phyloP scores from a whole-genome alignment of 2,797 vertebrate species.

The Lepidocolaptes lacrymiger region DNA sequence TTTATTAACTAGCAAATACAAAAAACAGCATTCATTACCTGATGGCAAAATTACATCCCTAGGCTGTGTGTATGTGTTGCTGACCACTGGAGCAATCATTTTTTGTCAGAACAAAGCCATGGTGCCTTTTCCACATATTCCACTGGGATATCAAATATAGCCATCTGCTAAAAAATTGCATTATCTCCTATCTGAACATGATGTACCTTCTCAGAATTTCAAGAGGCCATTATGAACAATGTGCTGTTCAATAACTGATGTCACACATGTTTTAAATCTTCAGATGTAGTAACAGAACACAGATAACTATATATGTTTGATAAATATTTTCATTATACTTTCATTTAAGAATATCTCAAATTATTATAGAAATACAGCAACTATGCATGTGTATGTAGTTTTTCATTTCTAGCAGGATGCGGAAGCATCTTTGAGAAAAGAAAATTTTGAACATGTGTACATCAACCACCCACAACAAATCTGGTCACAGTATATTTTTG shows the following conservation, averaged over 20 bases:
- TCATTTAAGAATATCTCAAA: neutral
- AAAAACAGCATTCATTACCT: neutral
- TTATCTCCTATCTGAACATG: neutral
- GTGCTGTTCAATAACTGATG: neutral
- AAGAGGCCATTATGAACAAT: neutral
- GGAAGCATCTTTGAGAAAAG: neutral
- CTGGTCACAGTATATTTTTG: neutral
- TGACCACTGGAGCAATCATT: neutral
- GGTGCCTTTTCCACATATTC: neutral
- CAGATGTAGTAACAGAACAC: neutral
- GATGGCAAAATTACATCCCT: neutral
- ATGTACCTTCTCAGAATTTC: neutral
- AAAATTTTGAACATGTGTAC: fast-evolving
- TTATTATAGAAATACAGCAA: neutral
- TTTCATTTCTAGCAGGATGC: neutral
- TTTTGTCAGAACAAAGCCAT: neutral
- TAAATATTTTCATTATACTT: neutral
- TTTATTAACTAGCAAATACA: neutral
- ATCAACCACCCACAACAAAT: neutral
- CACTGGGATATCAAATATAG: neutral
- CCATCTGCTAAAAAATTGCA: neutral
- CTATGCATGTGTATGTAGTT: neutral
- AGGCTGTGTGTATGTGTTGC: neutral
- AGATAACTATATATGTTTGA: neutral
- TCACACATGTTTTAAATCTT: neutral